These are phyloP conservation scores for Heteractis magnifica DNA, from an alignment of 92 coral and sea anemone genomes.

Conservation along the genomic window DNA sequence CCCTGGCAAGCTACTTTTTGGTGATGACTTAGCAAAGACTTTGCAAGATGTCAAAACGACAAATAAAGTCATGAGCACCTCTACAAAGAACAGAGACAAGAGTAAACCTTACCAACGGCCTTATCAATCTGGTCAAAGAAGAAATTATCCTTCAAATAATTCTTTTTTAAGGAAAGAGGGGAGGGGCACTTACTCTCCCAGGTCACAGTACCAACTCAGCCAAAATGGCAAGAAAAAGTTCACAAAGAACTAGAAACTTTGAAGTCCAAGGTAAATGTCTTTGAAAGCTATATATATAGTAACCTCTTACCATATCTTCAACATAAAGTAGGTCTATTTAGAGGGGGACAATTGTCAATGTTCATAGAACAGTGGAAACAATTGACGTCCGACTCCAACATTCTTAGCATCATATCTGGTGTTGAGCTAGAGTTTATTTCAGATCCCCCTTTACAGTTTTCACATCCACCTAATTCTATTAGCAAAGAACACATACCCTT, in stretches of 20 bases:
- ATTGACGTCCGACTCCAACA: slow-evolving; percentile 7
- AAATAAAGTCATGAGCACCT: too few relatives aligned
- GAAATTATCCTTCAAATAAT: not conserved
- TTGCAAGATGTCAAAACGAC: too few relatives aligned
- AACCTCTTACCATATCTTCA: slow-evolving; percentile 2
- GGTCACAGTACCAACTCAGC: not conserved
- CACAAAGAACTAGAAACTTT: slow-evolving; percentile 26
- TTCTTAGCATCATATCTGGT: slow-evolving; percentile 20
- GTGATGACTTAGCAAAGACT: too few relatives aligned
- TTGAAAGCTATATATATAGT: slow-evolving; percentile 2
- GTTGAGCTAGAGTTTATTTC: slow-evolving; percentile 10
- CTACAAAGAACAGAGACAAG: too few relatives aligned
- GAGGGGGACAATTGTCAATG: not conserved
- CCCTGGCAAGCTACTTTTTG: too few relatives aligned
- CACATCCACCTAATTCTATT: slow-evolving; percentile 28
- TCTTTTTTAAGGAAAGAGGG: slow-evolving; percentile 15
- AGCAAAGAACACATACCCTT: slow-evolving; percentile 1
- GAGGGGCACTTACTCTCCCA: slow-evolving; percentile 13
- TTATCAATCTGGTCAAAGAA: not conserved
- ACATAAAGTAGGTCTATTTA: not conserved
- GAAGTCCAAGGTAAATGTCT: slow-evolving; percentile 11
- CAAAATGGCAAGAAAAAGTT: not conserved
- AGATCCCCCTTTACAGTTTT: slow-evolving; percentile 22
- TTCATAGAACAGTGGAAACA: not conserved
- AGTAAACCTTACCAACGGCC: too few relatives aligned